phyloP scores from a whole-genome alignment of 2,888 invertebrate species.

The Petrolisthes cinctipes region DNA sequence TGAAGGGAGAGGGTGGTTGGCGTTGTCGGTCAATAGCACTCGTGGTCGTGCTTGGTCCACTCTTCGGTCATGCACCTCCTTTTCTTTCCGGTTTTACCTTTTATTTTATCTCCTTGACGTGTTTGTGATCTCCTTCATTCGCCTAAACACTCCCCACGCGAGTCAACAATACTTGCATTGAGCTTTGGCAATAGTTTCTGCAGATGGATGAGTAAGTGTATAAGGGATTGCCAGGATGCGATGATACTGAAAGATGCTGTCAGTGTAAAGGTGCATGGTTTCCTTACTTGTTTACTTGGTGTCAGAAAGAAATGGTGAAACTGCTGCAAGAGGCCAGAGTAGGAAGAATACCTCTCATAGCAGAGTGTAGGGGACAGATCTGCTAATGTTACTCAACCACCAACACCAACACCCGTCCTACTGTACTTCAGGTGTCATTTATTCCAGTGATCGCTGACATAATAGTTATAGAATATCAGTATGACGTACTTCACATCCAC shows the following conservation, averaged over 20 bases:
- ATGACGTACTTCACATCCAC: too few species aligned
- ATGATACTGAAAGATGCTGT: not conserved
- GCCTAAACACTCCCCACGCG: not conserved
- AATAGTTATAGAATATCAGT: too few species aligned
- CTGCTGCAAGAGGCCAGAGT: too few species aligned
- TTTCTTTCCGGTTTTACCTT: not conserved
- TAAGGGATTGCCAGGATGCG: not conserved
- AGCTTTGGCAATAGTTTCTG: not conserved
- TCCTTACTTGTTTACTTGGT: too few species aligned
- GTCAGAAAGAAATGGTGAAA: too few species aligned
- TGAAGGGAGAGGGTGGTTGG: not conserved
- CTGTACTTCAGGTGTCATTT: too few species aligned
- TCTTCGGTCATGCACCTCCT: constrained; percentile 4
- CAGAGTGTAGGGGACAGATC: too few species aligned
- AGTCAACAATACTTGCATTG: not conserved
- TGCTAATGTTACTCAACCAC: too few species aligned
- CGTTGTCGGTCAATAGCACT: not conserved
- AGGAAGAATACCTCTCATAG: too few species aligned
- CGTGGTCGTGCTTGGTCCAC: not conserved
- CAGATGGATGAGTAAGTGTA: not conserved
- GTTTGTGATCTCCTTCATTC: not conserved
- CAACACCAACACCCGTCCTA: too few species aligned
- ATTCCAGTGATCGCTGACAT: not conserved
- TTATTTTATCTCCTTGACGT: not conserved
- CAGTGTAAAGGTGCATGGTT: not conserved